These are phyloP conservation scores for Gymnocheta viridis DNA, from an alignment of 2,888 invertebrate species.

Conservation along the genomic window DNA sequence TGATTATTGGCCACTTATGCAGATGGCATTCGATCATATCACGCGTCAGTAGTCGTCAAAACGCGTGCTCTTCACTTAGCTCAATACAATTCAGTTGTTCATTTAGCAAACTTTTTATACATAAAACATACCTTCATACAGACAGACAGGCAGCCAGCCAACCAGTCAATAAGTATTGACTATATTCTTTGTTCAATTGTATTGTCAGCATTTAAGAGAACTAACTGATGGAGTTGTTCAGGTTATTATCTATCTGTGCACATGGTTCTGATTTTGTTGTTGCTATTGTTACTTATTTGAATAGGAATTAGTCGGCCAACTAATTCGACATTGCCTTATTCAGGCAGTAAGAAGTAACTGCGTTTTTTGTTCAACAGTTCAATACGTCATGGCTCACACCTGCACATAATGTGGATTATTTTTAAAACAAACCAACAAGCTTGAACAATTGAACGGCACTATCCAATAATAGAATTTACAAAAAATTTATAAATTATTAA, in stretches of 20 bases:
- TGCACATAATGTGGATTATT: conserved; percentile 60
- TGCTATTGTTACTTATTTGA: conserved; percentile 41
- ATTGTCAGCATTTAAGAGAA: neutral
- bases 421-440: conserved; percentile 15
- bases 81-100: too few relatives aligned
- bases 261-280: conserved; percentile 25
- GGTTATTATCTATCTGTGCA: conserved; percentile 21
- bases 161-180: conserved; percentile 13
- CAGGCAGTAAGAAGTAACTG: conserved; percentile 2
- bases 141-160: neutral
- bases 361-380: conserved; percentile 1
- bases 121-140: conserved; percentile 13
- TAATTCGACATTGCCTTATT: conserved; percentile 31
- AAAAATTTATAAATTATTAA: conserved; percentile 45
- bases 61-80: conserved; percentile 38
- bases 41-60: conserved; percentile 51
- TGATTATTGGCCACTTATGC: conserved; percentile 60
- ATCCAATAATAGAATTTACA: neutral
- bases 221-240: conserved; percentile 23
- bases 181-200: conserved; percentile 13
- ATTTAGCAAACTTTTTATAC: conserved; percentile 31
- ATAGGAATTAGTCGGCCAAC: conserved; percentile 27
- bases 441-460: conserved; percentile 4
- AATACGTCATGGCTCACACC: conserved; percentile 62
- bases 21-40: conserved; percentile 64